phyloP scores from a whole-genome alignment of 2,888 invertebrate species.

The Siphlonurus alternatus region DNA sequence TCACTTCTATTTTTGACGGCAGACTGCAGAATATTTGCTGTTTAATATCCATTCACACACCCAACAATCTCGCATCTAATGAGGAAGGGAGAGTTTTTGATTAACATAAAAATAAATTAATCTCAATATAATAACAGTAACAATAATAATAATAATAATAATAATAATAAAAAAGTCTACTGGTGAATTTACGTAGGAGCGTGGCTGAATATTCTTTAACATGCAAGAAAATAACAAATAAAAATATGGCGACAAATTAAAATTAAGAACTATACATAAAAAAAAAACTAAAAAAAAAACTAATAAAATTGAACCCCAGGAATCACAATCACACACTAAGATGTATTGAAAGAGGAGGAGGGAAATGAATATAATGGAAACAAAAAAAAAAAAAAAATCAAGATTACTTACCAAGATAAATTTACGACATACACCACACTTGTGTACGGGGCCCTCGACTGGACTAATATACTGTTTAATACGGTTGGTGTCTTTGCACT shows the following conservation, averaged over 20 bases:
- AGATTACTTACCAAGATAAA: constrained; percentile 16
- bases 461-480: constrained; percentile 32
- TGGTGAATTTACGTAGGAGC: background rate
- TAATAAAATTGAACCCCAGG: background rate
- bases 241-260: background rate
- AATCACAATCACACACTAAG: too few species aligned
- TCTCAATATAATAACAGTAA: background rate
- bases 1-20: too few species aligned
- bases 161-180: background rate
- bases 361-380: too few species aligned
- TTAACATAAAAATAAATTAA: background rate
- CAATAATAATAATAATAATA: background rate
- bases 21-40: too few species aligned
- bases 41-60: too few species aligned
- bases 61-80: background rate
- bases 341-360: too few species aligned
- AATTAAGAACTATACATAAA: background rate
- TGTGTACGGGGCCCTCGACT: constrained; percentile 10
- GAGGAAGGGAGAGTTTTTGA: background rate
- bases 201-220: background rate
- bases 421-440: constrained; percentile 15
- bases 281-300: background rate
- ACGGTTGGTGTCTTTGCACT: constrained; percentile 71
- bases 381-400: background rate
- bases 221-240: background rate